A percentile compares a stretch with the other conserved stretches of the same genome.
phyloP scores from a whole-genome alignment of 2,797 vertebrate species.

The Acanthurus tractus region DNA sequence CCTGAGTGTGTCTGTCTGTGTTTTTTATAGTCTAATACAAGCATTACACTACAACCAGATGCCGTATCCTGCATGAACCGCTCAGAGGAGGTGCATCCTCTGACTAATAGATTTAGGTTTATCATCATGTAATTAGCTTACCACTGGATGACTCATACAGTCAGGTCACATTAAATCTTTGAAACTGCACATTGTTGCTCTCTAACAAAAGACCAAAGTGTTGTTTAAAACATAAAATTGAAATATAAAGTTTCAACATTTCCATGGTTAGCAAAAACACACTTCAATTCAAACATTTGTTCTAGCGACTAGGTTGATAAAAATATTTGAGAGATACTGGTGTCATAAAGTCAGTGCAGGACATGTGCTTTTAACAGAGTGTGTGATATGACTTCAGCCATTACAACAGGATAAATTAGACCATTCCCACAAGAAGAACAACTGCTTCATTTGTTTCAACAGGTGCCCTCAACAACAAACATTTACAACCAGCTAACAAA shows the following conservation, averaged over 20 bases:
- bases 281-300: no score
- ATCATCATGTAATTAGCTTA: constrained; percentile 28
- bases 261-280: no score
- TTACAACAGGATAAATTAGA: background rate
- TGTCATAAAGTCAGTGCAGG: background rate
- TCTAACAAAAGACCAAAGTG: background rate
- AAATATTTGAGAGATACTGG: background rate
- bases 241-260: no score
- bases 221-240: no score
- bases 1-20: constrained; percentile 6
- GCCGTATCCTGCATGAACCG: background rate
- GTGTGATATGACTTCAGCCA: background rate
- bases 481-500: background rate
- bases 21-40: background rate
- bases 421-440: background rate
- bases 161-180: constrained; percentile 29
- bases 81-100: constrained; percentile 29
- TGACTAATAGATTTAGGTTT: constrained; percentile 31
- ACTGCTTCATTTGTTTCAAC: background rate
- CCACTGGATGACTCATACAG: constrained; percentile 27
- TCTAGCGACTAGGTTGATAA: background rate
- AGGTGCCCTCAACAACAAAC: no score
- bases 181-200: background rate
- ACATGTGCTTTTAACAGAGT: background rate
- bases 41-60: background rate